Conservation (phyloP, 2,113 vertebrate genomes). For the Sisor rabdophorus region DNA sequence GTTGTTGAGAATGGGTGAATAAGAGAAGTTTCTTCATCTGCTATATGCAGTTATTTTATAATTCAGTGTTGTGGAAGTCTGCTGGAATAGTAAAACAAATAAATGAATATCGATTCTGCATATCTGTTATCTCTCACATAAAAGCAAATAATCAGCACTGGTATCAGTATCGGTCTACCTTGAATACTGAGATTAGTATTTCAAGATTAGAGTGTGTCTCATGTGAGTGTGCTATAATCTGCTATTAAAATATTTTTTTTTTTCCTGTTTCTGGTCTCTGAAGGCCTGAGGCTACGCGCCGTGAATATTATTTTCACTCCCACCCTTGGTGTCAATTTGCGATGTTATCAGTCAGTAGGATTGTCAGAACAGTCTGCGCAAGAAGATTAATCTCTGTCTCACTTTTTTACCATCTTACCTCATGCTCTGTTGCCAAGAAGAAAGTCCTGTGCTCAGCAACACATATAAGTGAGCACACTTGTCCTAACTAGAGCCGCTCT, state of each 20-base stretch:
- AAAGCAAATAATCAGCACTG: no score
- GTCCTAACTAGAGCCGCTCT: slow-evolving; percentile 34
- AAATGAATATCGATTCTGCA: no score
- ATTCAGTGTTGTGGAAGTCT: no score
- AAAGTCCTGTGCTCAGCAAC: neutral
- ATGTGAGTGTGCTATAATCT: neutral
- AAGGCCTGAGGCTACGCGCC: neutral
- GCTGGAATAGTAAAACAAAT: no score
- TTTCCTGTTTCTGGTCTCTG: neutral
- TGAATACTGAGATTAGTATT: no score
- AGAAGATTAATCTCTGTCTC: slow-evolving; percentile 15
- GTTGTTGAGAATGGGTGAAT: no score
- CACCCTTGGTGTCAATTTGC: slow-evolving; percentile 22
- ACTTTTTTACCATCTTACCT: neutral
- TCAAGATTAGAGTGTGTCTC: neutral
- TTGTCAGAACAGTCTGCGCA: slow-evolving; percentile 18
- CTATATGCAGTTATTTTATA: no score
- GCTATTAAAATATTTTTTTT: neutral
- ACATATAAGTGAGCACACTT: slow-evolving; percentile 1
- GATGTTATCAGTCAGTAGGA: slow-evolving; percentile 34
- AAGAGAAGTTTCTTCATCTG: no score
- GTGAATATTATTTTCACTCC: slow-evolving; percentile 23
- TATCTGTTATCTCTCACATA: no score
- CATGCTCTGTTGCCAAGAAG: slow-evolving; percentile 1
- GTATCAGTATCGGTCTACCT: no score